Evolutionary conservation across 2,113 vertebrate genomes (phyloP), one percentile per base, ranked within the genome.

Genomic region (Mormyrus iriodes): DNA sequence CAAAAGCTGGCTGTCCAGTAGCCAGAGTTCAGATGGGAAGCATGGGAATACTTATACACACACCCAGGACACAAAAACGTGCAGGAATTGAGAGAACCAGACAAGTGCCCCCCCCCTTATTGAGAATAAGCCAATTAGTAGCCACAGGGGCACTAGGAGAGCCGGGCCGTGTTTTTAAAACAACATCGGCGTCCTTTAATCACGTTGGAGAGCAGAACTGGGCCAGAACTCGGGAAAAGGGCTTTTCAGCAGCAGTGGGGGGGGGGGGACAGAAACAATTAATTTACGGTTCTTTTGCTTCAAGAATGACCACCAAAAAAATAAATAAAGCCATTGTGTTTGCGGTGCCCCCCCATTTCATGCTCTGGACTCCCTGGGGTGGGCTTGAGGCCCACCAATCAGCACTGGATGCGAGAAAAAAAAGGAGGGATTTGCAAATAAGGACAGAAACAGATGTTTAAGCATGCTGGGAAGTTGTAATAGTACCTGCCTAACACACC

Each of bases 21-120:
- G 4, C 73, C 73, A 76, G 4, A 76, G 31, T 76, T 42, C 35
- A 79, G 35, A 79, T 19, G 61, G 61, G 61, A 31, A 79, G 73
- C 35, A 79, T 0, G 1, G 35, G 35, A 79, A 79, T 35, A 79
- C 35, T 17, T 39, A 39, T 31, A 76, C 53, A 55, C n/a, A 65
- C 61, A 69, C 27, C 61, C 61, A 69, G 61, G 10, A 51, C 35
- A 52, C n/a, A 19, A 19, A 52, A 15, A 21, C 48, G 1, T 44
- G 27, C 27, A 79, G 27, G 49, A 53, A 88, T 88, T 53, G 73
- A 82, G 73, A 69, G n/a, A 76, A n/a, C 69, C 88, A 88, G 48
- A 88, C 69, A 12, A 82, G 69, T 35, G 49, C 44, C 12, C 44
- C 42, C 42, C 13, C 83, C 46, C 44, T 19, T 1, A 58, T 7